Evolutionary conservation across 2,797 vertebrate species (phyloP), one percentile per base, ranked within the genome.

Genomic region (Pteronotus mesoamericanus): DNA sequence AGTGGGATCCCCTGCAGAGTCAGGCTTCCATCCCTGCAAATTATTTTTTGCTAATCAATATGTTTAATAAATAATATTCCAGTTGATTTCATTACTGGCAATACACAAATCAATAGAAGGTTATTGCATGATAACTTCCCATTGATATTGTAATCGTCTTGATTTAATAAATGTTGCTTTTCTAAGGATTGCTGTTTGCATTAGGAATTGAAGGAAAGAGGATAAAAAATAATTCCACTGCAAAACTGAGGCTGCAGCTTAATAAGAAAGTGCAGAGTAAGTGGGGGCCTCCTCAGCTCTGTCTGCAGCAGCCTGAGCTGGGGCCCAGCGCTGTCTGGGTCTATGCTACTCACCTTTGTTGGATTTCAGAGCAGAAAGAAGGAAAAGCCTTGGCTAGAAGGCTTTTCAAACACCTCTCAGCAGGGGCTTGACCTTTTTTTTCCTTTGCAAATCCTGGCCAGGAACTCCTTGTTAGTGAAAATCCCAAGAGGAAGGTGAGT

Each of bases 91-190:
- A 96, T 98, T 97, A 98, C 95, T 44, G 71, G 97, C 96, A 61
- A 97, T 96, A 98, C 97, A 98, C 93, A 96, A 92, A 98, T 98
- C 96, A 97, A 96, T 98, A 97, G 91, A 93, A 98, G 68, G 96
- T 97, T 98, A 97, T 84, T 97, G 89, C 95, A 94, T 94, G 93
- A 97, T 95, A 98, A 97, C 96, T 97, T 98, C 85, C 94, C 94
- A 96, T 89, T 98, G 95, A 96, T 96, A 98, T 6, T 95, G 91
- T 97, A 98, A 98, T 97, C 80, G 88, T 96, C 46, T 92, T 97
- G 87, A 95, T 93, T 95, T 98, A 97, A 97, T 96, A 98, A 97
- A 66, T 91, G 94, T 88, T 95, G 64, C 77, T 94, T 96, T 97
- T 97, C 96, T 71, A 92, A 88, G 53, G 86, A 96, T 66, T 78